Evolutionary conservation across 2,888 invertebrate genomes (phyloP), one percentile per base, ranked within the genome.

Genomic region (Ethmia dodecea): DNA sequence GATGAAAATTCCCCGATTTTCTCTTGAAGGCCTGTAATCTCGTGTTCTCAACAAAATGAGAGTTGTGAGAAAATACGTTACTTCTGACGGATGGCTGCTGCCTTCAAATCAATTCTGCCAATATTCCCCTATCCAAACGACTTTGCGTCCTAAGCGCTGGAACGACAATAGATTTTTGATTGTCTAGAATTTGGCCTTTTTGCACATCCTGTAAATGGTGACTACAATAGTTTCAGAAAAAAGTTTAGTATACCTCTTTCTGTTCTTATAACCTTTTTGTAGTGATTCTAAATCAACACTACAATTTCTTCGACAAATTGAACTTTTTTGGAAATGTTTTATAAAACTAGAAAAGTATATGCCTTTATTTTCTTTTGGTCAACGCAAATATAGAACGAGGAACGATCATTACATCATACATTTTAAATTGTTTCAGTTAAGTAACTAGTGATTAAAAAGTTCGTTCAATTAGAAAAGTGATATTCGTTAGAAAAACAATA

Each of bases 401-500:
- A 29, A 35, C 35, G 29, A 35, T 24, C 13, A 28, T n/a, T n/a
- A n/a, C n/a, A n/a, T n/a, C n/a, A n/a, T n/a, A n/a, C 6, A 12
- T 25, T 16, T 25, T 25, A 10, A 13, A 10, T 29, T 25, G 10
- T 31, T 40, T 14, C 33, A 40, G 36, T n/a, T n/a, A n/a, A n/a
- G 15, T 34, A 11, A 25, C 13, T 29, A 37, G 15, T 31, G 16
- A 30, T 33, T 24, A 28, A 10, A 16, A 27, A 27, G 16, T 28
- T 43, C 22, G 38, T 50, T 53, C 47, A 59, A 60, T 55, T 59
- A 51, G 45, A 31, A 31, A 40, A 33, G 36, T 40, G 36, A 37
- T 40, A 35, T 31, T 32, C 24, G 31, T 31, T 30, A 25, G 13
- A 13, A 28, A 33, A 8, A n/a, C 47, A 49, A 56, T 47, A 41